Evolutionary conservation across 2,797 vertebrate species (phyloP).

Genomic region (Myotis findleyi): DNA sequence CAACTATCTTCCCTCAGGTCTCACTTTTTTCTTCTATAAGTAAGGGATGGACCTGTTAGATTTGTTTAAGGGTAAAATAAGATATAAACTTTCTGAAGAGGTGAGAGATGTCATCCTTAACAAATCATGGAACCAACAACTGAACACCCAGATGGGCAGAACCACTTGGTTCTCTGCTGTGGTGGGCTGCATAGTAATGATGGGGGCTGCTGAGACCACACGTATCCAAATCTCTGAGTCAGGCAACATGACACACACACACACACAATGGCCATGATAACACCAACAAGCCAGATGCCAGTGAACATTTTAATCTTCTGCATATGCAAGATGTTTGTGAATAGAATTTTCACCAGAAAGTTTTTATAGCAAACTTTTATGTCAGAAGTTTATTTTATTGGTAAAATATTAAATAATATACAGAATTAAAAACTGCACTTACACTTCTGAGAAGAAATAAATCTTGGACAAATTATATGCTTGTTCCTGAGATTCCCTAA

Average conservation of each 20-base stretch:
- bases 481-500: slow-evolving; percentile 94
- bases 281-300: background rate
- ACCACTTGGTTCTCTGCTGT: background rate
- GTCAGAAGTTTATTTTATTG: slow-evolving; percentile 92
- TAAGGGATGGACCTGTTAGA: background rate
- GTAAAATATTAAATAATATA: slow-evolving; percentile 93
- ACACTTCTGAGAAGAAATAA: slow-evolving; percentile 92
- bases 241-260: background rate
- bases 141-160: no score
- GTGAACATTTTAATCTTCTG: background rate
- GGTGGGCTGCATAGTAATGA: background rate
- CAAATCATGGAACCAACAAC: background rate
- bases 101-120: background rate
- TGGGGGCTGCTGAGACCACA: background rate
- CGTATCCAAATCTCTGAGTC: background rate
- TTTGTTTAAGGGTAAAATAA: background rate
- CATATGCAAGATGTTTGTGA: slow-evolving; percentile 33
- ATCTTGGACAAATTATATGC: slow-evolving; percentile 91
- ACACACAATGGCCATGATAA: background rate
- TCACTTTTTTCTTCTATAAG: background rate
- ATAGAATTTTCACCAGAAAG: slow-evolving; percentile 80
- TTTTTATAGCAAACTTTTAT: slow-evolving; percentile 85
- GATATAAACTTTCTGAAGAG: background rate
- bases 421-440: slow-evolving; percentile 93
- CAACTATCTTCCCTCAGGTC: background rate